A percentile compares a stretch with the other conserved stretches of the same genome.
Evolutionary conservation across 2,888 invertebrate genomes (phyloP).

Genomic region (Melanargia galathea): DNA sequence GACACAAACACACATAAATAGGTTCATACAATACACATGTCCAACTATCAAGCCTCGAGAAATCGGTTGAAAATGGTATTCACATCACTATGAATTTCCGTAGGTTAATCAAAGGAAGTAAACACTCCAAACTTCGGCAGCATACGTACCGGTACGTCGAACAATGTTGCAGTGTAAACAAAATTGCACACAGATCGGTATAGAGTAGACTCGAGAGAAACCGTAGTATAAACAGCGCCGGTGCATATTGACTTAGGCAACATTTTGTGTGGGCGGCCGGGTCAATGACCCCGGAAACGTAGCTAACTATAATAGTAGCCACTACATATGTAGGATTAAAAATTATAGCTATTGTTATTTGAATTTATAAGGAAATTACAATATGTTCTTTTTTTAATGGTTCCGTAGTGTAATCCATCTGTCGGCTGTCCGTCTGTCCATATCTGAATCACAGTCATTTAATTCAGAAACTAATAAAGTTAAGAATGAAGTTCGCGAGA

Average conservation of each 20-base stretch:
- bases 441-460: no score
- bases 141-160: conserved; percentile 21
- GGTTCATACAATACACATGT: no score
- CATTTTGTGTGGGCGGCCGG: conserved; percentile 63
- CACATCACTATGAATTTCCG: not conserved
- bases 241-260: conserved; percentile 61
- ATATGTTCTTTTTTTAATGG: no score
- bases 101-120: conserved; percentile 18
- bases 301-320: conserved; percentile 44
- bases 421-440: no score
- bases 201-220: no score
- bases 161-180: conserved; percentile 29
- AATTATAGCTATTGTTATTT: conserved; percentile 23
- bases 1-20: no score
- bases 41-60: no score
- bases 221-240: conserved; percentile 42
- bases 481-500: no score
- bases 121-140: conserved; percentile 2
- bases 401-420: no score
- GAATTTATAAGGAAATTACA: not conserved
- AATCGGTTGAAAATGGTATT: not conserved
- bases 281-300: conserved; percentile 63
- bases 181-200: conserved; percentile 38
- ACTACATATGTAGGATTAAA: conserved; percentile 31
- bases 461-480: no score